A percentile compares a stretch with the other conserved stretches of the same genome.
Conservation (phyloP, 2,888 invertebrate species). For the Melanophora roralis region DNA sequence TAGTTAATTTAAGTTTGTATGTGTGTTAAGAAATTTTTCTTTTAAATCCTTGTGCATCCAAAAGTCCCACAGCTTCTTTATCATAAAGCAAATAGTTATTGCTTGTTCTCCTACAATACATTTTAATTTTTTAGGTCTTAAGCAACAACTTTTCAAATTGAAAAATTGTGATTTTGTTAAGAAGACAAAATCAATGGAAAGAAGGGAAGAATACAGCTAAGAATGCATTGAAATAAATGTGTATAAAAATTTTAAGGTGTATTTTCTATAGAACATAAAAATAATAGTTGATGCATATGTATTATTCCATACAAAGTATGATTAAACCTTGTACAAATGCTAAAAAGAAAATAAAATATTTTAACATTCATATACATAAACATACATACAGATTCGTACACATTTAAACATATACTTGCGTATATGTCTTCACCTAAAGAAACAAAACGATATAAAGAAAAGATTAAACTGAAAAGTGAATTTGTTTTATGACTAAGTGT, state of each 20-base stretch:
- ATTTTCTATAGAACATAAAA: background rate
- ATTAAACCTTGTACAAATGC: constrained; percentile 14
- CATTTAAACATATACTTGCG: background rate
- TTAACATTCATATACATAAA: background rate
- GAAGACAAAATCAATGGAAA: background rate
- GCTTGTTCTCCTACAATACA: background rate
- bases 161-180: constrained; percentile 44
- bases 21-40: background rate
- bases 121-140: constrained; percentile 21
- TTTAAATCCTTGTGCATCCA: constrained; percentile 3
- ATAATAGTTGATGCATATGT: no score
- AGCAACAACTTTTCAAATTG: constrained; percentile 44
- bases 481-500: constrained; percentile 18
- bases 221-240: constrained; percentile 26
- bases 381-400: background rate
- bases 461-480: constrained; percentile 38
- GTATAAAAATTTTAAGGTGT: background rate
- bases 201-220: background rate
- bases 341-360: background rate
- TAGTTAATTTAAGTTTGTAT: constrained; percentile 51
- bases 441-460: constrained; percentile 1
- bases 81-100: constrained; percentile 4
- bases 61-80: constrained; percentile 4
- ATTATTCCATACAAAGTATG: constrained; percentile 31
- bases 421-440: background rate